Base-by-base conservation (phyloP, 1,140 invertebrate genomes). In the Nebria ingens region DNA sequence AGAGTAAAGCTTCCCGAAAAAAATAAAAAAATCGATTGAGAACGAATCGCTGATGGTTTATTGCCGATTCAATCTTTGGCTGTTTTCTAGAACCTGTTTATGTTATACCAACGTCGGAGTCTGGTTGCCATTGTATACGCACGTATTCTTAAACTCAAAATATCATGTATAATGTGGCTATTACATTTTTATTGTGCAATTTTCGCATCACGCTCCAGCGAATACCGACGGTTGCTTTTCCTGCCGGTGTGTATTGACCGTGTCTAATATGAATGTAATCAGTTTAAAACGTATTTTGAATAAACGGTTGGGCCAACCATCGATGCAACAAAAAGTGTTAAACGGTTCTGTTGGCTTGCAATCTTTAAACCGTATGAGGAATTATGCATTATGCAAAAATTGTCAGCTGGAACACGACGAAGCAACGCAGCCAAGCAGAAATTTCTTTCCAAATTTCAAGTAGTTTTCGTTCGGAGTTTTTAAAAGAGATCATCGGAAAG, bases 401-500 rank as follows among this genome's bases (percentile, higher is more conserved):
- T 34, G 25, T n/a, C 25, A 34, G 25, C 25, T n/a, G 25, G n/a
- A n/a, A n/a, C 25, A 34, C n/a, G 25, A 9, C 25, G 25, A 9
- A 34, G 25, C 40, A 17, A 6, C 17, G 6, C 3, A 45, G 40
- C 40, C 9, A 45, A 12, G 40, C 9, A 17, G 17, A 45, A 12
- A 11, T 45, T 45, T 45, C 4, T 17, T 6, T 12, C 6, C 9
- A 45, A 45, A 45, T 45, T 45, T 45, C 40, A 45, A 45, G 9
- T 45, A 45, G 40, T 45, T 45, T 17, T 45, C 6, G 40, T 11
- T 6, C 40, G 25, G 17, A 45, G 40, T 45, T 45, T 45, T 17
- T 45, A 45, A 45, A 45, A 45, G 40, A n/a, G 40, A 45, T 45
- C 40, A 45, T 45, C 40, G 6, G 15, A 17, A 45, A 45, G 6